Conservation (phyloP, 2,888 invertebrate genomes). For the Ectropis crepuscularia region DNA sequence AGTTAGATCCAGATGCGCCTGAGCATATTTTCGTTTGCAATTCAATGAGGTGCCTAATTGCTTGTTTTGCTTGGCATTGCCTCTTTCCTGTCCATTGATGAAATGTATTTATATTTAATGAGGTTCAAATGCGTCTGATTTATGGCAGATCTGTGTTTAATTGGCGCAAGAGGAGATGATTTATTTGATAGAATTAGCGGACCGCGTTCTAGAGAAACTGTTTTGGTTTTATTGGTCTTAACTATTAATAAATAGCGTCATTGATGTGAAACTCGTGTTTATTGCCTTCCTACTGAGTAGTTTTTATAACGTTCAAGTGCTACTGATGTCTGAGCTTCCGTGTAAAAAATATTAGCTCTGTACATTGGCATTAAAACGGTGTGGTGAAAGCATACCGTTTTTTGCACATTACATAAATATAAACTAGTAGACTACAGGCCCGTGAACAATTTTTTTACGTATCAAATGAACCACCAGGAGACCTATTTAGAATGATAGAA, state of each 20-base stretch:
- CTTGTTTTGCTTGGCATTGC: constrained; percentile 68
- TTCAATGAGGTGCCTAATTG: constrained; percentile 73
- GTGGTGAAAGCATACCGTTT: no score
- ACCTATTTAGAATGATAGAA: no score
- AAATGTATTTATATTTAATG: constrained; percentile 46
- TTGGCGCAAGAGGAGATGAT: constrained; percentile 51
- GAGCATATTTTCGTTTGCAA: constrained; percentile 74
- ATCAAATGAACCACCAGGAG: no score
- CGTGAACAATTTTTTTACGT: no score
- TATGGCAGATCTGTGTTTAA: constrained; percentile 39
- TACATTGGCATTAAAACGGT: no score
- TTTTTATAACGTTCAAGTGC: no score
- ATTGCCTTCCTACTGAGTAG: background rate
- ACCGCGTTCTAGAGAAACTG: constrained; percentile 31
- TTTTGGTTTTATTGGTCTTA: constrained; percentile 18
- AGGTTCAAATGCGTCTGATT: constrained; percentile 41
- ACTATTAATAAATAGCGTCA: constrained; percentile 21
- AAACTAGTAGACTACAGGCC: no score
- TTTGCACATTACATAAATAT: no score
- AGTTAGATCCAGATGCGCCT: constrained; percentile 57
- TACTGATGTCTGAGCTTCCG: no score
- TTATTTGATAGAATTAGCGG: constrained; percentile 55
- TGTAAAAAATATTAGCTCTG: no score
- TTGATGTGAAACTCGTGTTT: background rate
- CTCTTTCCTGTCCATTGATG: constrained; percentile 52